Conservation (phyloP, 2,113 vertebrate genomes). For the Petaurus breviceps region DNA sequence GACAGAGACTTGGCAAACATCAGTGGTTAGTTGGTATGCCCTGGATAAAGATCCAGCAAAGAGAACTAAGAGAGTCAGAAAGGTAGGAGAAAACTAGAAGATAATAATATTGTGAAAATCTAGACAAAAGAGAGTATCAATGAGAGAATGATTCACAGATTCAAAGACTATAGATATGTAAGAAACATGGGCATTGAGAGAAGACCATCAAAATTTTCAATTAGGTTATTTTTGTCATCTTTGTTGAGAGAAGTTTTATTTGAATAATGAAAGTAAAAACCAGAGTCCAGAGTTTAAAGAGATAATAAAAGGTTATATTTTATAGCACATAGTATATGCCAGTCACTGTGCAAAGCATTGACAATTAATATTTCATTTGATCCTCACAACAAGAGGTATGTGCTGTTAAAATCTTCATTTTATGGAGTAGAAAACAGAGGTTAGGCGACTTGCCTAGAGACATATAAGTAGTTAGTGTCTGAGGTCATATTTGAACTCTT, state of each 20-base stretch:
- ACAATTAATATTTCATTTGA: too few species aligned
- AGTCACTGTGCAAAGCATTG: too few species aligned
- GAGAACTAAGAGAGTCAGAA: not conserved
- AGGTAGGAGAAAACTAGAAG: too few species aligned
- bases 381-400: too few species aligned
- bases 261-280: too few species aligned
- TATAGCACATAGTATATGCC: too few species aligned
- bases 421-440: too few species aligned
- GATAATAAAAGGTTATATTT: too few species aligned
- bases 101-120: too few species aligned
- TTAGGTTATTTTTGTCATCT: not conserved
- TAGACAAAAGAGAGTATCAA: not conserved
- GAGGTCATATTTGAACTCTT: not conserved
- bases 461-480: not conserved
- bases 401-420: too few species aligned
- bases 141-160: not conserved
- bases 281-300: too few species aligned
- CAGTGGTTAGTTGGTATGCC: not conserved
- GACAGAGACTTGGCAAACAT: not conserved
- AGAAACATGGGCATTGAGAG: not conserved
- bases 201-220: not conserved
- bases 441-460: not conserved
- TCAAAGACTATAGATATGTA: not conserved
- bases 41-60: not conserved
- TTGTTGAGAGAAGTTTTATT: too few species aligned